Evolutionary conservation across 2,797 vertebrate genomes (phyloP).

Genomic region (Tolypeutes matacus): DNA sequence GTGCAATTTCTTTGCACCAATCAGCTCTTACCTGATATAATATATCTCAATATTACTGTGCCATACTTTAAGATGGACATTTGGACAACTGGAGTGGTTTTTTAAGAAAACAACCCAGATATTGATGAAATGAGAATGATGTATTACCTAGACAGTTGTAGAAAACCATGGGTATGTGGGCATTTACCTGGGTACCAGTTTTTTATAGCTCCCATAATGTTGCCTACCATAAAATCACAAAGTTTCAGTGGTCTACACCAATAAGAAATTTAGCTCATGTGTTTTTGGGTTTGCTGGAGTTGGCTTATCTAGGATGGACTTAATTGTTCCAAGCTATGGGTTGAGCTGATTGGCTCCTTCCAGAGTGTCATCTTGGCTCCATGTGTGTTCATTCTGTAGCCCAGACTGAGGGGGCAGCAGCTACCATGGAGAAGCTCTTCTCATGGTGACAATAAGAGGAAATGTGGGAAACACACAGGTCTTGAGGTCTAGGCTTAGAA

Average conservation of each 20-base stretch:
- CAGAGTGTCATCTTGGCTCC: neutral
- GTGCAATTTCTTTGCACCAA: neutral
- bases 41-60: neutral
- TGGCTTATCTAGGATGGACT: neutral
- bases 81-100: neutral
- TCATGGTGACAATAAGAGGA: neutral
- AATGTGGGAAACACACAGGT: neutral
- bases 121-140: neutral
- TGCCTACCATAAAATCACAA: neutral
- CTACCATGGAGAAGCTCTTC: neutral
- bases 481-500: neutral
- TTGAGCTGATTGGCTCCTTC: neutral
- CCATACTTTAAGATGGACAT: neutral
- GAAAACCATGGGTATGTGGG: neutral
- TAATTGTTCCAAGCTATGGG: neutral
- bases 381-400: neutral
- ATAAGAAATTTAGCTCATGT: neutral
- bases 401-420: neutral
- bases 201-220: neutral
- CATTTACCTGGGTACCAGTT: neutral
- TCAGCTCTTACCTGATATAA: neutral
- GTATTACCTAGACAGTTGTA: neutral
- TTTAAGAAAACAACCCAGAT: neutral
- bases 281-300: neutral
- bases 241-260: neutral